Conservation (phyloP, 2,797 vertebrate species). For the Orientallactaga sibirica region DNA sequence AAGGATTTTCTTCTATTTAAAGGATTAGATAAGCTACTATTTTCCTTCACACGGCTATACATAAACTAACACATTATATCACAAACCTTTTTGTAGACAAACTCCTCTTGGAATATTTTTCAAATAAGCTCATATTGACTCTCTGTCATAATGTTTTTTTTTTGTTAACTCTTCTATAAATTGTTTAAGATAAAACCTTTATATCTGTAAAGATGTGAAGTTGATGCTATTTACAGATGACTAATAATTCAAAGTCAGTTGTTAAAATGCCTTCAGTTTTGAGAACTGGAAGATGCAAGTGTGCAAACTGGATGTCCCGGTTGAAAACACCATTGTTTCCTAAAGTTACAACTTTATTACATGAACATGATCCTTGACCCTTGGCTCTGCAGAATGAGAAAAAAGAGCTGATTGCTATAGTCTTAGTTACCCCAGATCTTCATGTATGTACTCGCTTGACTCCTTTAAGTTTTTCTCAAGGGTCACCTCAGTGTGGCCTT, state of each 20-base stretch:
- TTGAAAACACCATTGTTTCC: neutral
- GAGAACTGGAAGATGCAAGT: slow-evolving; percentile 16
- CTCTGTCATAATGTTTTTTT: neutral
- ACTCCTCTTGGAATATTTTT: slow-evolving; percentile 35
- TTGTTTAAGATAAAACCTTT: slow-evolving; percentile 45
- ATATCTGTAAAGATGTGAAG: neutral
- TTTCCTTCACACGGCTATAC: neutral
- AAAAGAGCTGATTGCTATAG: neutral
- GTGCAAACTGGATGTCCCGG: neutral
- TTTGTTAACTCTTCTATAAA: slow-evolving; percentile 42
- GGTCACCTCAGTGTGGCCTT: neutral
- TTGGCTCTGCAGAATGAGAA: neutral
- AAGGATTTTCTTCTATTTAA: slow-evolving; percentile 60
- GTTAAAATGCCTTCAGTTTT: slow-evolving; percentile 37
- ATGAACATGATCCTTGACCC: neutral
- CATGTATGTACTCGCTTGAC: neutral
- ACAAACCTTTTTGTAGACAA: neutral
- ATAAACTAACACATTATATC: slow-evolving; percentile 22
- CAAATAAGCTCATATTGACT: neutral
- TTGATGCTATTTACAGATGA: slow-evolving; percentile 19
- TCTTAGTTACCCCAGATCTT: neutral
- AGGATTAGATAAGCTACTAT: slow-evolving; percentile 10
- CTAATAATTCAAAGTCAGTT: slow-evolving; percentile 19
- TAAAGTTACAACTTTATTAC: neutral
- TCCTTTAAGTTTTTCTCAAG: neutral